These are phyloP conservation scores for Leptopilina drosophilae DNA, from an alignment of 2,888 invertebrate species.

Conservation along the genomic window DNA sequence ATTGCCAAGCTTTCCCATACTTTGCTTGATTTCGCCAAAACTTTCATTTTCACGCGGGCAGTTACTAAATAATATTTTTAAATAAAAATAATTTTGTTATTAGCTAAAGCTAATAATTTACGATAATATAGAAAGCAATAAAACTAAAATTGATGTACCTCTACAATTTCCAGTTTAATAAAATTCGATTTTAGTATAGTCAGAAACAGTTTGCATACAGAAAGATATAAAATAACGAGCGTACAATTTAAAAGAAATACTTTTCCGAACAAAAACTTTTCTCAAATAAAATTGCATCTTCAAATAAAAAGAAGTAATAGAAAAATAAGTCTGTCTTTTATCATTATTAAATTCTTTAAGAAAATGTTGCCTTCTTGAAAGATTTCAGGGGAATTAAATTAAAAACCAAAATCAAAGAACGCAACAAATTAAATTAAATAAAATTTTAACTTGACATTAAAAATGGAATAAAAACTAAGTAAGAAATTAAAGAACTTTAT, in stretches of 20 bases:
- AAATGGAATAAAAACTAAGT: too few species aligned
- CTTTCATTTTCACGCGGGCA: too few species aligned
- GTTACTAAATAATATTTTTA: too few species aligned
- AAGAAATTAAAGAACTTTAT: too few species aligned
- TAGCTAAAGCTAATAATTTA: neutral
- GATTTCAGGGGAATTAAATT: too few species aligned
- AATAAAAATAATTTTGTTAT: too few species aligned
- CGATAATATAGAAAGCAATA: neutral
- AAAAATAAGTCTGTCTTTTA: neutral
- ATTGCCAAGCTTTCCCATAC: too few species aligned
- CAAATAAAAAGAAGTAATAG: neutral
- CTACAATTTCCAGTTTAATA: neutral
- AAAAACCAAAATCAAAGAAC: too few species aligned
- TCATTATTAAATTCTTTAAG: neutral
- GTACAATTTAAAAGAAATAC: neutral
- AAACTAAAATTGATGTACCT: neutral
- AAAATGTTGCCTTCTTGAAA: too few species aligned
- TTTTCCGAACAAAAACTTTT: neutral
- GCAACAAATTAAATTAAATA: too few species aligned
- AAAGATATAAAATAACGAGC: neutral
- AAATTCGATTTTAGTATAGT: neutral
- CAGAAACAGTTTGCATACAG: neutral
- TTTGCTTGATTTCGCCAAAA: too few species aligned
- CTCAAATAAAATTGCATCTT: neutral
- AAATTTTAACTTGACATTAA: too few species aligned